phyloP scores from a whole-genome alignment of 2,888 invertebrate genomes.

The Craniophora ligustri region DNA sequence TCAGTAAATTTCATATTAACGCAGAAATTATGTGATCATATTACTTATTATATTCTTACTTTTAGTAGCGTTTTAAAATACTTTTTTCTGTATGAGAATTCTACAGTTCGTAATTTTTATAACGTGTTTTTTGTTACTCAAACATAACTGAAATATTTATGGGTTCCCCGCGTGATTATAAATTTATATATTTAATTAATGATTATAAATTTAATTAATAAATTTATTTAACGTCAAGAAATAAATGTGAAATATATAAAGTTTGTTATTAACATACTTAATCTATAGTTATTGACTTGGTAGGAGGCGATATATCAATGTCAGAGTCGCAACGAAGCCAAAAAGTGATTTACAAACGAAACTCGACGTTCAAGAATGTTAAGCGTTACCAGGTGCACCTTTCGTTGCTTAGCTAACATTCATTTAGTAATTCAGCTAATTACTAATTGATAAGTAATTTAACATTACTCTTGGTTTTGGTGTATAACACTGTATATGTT shows the following conservation, averaged over 20 bases:
- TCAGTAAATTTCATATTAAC: constrained; percentile 37
- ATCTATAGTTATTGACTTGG: constrained; percentile 63
- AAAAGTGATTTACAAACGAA: constrained; percentile 73
- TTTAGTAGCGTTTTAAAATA: constrained; percentile 13
- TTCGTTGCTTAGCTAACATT: constrained; percentile 35
- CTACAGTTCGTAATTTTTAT: constrained; percentile 17
- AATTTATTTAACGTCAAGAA: constrained; percentile 1
- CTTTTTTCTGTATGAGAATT: constrained; percentile 21
- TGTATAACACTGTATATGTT: too few species aligned
- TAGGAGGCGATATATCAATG: constrained; percentile 76
- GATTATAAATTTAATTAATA: constrained; percentile 7
- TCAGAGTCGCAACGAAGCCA: constrained; percentile 64
- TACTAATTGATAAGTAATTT: constrained; percentile 26
- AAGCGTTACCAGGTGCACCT: constrained; percentile 59
- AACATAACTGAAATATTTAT: constrained; percentile 5
- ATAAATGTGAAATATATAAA: too few species aligned
- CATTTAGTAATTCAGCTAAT: constrained; percentile 43
- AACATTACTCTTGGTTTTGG: too few species aligned
- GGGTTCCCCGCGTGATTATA: too few species aligned
- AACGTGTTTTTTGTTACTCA: background rate
- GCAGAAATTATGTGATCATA: constrained; percentile 33
- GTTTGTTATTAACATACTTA: too few species aligned
- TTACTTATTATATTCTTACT: constrained; percentile 30
- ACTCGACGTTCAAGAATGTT: constrained; percentile 69
- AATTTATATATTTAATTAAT: too few species aligned